Evolutionary conservation across 2,113 vertebrate genomes (phyloP).

Genomic region (Mesocricetus auratus): DNA sequence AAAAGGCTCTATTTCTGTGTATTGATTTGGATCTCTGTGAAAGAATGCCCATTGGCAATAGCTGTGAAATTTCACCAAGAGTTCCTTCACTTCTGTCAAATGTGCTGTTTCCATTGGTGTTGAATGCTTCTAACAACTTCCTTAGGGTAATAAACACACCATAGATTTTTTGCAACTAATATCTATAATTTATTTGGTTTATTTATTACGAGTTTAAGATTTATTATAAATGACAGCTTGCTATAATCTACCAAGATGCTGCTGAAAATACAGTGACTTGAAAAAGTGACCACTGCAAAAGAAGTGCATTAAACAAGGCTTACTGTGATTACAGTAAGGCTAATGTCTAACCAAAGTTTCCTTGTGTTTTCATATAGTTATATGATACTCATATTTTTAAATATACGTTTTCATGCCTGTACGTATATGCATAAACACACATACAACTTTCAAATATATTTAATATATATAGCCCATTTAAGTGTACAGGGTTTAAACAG

Average conservation of each 20-base stretch:
- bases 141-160: slow-evolving; percentile 25
- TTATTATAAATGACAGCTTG: background rate
- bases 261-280: background rate
- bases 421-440: background rate
- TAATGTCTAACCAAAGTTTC: background rate
- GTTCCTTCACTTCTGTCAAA: background rate
- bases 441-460: background rate
- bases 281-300: slow-evolving; percentile 30
- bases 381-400: background rate
- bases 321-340: background rate
- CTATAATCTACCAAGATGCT: background rate
- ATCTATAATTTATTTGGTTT: background rate
- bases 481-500: background rate
- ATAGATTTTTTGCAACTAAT: background rate
- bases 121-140: slow-evolving; percentile 29
- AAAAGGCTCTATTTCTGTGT: slow-evolving; percentile 6
- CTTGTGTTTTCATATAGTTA: background rate
- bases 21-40: background rate
- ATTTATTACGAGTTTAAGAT: background rate
- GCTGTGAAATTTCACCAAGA: slow-evolving; percentile 36
- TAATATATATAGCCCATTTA: background rate
- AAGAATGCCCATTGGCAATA: slow-evolving; percentile 7
- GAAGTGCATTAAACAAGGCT: background rate
- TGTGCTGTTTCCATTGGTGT: background rate
- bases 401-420: background rate